A percentile compares a stretch with the other conserved stretches of the same genome.
Conservation (phyloP, 2,113 vertebrate species). For the Proteles cristata region DNA sequence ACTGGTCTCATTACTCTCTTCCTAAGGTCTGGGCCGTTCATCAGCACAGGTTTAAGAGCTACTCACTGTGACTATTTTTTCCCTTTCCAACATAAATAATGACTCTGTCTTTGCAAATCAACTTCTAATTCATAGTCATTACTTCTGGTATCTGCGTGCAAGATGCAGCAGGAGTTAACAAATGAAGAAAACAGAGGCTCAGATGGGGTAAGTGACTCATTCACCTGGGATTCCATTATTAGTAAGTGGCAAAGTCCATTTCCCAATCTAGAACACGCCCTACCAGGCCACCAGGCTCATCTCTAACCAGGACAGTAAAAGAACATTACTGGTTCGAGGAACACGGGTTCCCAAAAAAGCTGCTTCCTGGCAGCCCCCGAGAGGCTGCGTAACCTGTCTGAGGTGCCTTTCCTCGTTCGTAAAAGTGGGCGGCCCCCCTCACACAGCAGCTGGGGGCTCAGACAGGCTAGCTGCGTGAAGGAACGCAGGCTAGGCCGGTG, state of each 20-base stretch:
- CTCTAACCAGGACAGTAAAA: not conserved
- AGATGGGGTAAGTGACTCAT: not conserved
- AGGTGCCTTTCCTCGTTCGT: accelerated
- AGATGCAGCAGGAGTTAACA: not conserved
- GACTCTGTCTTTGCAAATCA: not conserved
- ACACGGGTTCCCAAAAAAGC: not conserved
- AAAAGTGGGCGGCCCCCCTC: not conserved
- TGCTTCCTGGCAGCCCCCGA: not conserved
- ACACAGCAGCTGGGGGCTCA: not conserved
- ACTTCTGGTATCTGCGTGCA: not conserved
- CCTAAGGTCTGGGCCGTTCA: not conserved
- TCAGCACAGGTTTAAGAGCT: not conserved
- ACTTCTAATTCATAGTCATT: not conserved
- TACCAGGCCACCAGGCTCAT: not conserved
- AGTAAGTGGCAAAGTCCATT: not conserved
- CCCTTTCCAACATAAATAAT: not conserved
- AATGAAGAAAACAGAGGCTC: not conserved
- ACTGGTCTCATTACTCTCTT: not conserved
- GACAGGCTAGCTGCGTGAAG: not conserved
- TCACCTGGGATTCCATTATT: not conserved
- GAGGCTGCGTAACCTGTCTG: not conserved
- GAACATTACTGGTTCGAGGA: not conserved
- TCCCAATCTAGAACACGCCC: not conserved
- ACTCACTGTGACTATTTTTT: not conserved
- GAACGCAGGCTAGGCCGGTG: accelerated